These are phyloP conservation scores for Xanthia togata DNA, from an alignment of 2,888 invertebrate genomes.

Conservation along the genomic window DNA sequence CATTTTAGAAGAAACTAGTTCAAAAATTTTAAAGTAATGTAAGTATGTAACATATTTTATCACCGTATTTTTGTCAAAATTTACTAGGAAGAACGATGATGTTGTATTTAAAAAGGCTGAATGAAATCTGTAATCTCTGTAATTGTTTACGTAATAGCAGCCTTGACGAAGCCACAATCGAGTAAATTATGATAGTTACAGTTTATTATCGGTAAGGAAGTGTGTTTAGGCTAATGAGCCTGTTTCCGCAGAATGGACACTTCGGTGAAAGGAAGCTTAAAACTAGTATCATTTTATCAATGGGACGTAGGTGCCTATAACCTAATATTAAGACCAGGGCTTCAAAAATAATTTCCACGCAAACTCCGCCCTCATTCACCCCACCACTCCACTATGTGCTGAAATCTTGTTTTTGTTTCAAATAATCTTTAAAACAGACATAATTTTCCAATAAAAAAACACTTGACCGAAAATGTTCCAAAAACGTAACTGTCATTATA, in stretches of 20 bases:
- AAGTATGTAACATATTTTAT: not conserved
- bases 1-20: not conserved
- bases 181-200: slow-evolving; percentile 31
- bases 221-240: slow-evolving; percentile 22
- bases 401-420: too few relatives aligned
- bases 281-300: not conserved
- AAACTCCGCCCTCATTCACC: too few relatives aligned
- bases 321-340: not conserved
- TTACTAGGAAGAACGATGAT: not conserved
- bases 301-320: not conserved
- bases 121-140: slow-evolving; percentile 22
- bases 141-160: slow-evolving; percentile 17
- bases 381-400: too few relatives aligned
- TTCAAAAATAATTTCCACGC: too few relatives aligned
- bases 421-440: too few relatives aligned
- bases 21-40: not conserved
- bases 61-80: not conserved
- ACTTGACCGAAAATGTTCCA: too few relatives aligned
- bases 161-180: slow-evolving; percentile 36
- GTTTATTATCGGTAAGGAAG: slow-evolving; percentile 39
- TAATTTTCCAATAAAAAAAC: too few relatives aligned
- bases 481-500: too few relatives aligned
- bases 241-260: slow-evolving; percentile 27
- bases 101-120: slow-evolving; percentile 1
- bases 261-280: not conserved